These are phyloP conservation scores for Sphyrna mokarran DNA, from an alignment of 2,113 vertebrate genomes.

Conservation along the genomic window DNA sequence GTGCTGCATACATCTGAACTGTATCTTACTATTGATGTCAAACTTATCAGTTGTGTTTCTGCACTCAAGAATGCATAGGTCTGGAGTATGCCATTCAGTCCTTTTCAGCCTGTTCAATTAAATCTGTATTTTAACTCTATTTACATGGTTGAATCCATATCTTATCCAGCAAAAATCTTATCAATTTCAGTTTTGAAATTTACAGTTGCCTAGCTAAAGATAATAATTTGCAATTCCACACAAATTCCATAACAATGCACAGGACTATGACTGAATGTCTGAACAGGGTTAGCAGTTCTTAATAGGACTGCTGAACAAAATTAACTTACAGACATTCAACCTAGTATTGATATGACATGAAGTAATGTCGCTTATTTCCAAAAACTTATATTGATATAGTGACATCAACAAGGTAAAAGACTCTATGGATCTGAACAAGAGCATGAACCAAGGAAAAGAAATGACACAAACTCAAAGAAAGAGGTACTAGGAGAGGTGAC, in stretches of 20 bases:
- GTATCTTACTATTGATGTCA: neutral
- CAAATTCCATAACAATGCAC: too few species aligned
- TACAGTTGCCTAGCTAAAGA: too few species aligned
- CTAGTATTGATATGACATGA: neutral
- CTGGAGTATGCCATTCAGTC: neutral
- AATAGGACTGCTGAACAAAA: too few species aligned
- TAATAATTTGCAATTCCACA: too few species aligned
- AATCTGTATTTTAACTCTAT: neutral
- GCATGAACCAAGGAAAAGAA: neutral
- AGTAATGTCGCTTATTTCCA: neutral
- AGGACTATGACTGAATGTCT: too few species aligned
- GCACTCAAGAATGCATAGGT: neutral
- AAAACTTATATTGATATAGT: neutral
- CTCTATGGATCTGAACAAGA: neutral
- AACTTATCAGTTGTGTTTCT: neutral
- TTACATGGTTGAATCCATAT: neutral
- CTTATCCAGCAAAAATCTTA: neutral
- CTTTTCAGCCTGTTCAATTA: neutral
- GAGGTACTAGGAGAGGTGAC: neutral
- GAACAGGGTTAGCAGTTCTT: too few species aligned
- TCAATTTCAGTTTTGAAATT: too few species aligned
- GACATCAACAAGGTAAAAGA: neutral
- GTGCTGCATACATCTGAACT: neutral
- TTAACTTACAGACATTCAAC: too few species aligned
- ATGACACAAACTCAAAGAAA: neutral